phyloP scores from a whole-genome alignment of 2,797 vertebrate species.

The Alosa sapidissima region DNA sequence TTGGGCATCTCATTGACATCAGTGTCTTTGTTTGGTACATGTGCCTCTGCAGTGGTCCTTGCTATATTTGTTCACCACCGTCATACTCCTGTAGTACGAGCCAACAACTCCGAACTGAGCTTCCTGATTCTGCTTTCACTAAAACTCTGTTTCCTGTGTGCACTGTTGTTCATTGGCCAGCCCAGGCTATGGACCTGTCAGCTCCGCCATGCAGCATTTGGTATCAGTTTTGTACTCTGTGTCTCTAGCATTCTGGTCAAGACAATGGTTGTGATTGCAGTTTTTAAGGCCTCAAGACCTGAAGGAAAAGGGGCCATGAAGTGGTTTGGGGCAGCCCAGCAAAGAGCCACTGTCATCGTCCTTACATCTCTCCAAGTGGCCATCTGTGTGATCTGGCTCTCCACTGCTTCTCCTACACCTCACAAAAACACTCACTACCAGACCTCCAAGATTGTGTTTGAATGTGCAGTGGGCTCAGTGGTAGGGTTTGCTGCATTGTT shows the following conservation, averaged over 20 bases:
- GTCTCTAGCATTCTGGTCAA: conserved; percentile 57
- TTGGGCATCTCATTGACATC: conserved; percentile 65
- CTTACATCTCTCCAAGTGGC: conserved; percentile 51
- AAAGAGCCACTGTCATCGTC: conserved; percentile 67
- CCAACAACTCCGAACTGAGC: conserved; percentile 72
- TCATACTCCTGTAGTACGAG: conserved; percentile 63
- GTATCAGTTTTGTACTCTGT: conserved; percentile 53
- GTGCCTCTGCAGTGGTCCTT: conserved; percentile 53
- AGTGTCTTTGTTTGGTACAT: conserved; percentile 55
- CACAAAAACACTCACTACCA: conserved; percentile 64
- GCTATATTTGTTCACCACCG: conserved; percentile 54
- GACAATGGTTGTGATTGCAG: conserved; percentile 69
- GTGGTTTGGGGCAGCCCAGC: conserved; percentile 68
- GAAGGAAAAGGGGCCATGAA: conserved; percentile 59
- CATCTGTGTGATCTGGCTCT: conserved; percentile 59
- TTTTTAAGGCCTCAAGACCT: conserved; percentile 57
- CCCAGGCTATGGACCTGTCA: conserved; percentile 63
- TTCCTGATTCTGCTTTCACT: conserved; percentile 69
- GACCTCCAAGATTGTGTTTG: conserved; percentile 64
- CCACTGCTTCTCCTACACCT: conserved; percentile 54
- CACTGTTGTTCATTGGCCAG: conserved; percentile 67
- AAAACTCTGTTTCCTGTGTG: conserved; percentile 72
- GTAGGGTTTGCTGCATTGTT: conserved; percentile 64
- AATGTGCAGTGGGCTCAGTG: conserved; percentile 63
- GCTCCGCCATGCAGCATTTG: conserved; percentile 54